phyloP scores from a whole-genome alignment of 2,113 vertebrate species.

The Zeus faber region DNA sequence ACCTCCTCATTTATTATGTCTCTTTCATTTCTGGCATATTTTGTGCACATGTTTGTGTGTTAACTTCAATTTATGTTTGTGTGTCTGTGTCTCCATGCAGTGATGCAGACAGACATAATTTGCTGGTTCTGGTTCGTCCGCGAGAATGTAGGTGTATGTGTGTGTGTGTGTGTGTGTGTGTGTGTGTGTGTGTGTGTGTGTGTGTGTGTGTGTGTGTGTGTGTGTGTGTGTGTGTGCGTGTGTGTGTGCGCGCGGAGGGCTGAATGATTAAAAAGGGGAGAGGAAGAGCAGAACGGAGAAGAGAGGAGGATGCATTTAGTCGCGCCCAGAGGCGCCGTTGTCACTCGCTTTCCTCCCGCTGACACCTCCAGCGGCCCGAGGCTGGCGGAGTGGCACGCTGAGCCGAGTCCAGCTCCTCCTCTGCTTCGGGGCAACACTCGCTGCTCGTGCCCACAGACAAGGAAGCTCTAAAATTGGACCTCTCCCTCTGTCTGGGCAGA shows the following conservation, averaged over 20 bases:
- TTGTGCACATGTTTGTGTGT: slow-evolving; percentile 5
- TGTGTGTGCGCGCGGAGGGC: slow-evolving; percentile 3
- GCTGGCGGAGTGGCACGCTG: neutral
- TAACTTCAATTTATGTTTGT: neutral
- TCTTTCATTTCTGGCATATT: too few species aligned
- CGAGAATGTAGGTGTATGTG: neutral
- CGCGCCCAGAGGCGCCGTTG: neutral
- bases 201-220: slow-evolving; percentile 8
- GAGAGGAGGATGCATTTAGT: slow-evolving; percentile 21
- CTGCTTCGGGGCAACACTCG: neutral
- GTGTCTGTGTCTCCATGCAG: neutral
- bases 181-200: slow-evolving; percentile 8
- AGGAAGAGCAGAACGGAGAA: neutral
- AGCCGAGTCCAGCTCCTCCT: neutral
- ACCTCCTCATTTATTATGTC: too few species aligned
- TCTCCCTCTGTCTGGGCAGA: neutral
- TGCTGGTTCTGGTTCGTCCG: too few species aligned
- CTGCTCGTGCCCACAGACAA: neutral
- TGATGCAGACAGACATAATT: too few species aligned
- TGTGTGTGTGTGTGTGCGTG: neutral
- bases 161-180: neutral
- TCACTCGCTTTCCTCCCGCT: neutral
- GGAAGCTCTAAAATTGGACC: neutral
- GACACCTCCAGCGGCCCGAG: neutral
- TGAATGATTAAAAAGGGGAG: slow-evolving; percentile 25